These are phyloP conservation scores for Sebastiscus tertius DNA, from an alignment of 2,797 vertebrate genomes.

Conservation along the genomic window DNA sequence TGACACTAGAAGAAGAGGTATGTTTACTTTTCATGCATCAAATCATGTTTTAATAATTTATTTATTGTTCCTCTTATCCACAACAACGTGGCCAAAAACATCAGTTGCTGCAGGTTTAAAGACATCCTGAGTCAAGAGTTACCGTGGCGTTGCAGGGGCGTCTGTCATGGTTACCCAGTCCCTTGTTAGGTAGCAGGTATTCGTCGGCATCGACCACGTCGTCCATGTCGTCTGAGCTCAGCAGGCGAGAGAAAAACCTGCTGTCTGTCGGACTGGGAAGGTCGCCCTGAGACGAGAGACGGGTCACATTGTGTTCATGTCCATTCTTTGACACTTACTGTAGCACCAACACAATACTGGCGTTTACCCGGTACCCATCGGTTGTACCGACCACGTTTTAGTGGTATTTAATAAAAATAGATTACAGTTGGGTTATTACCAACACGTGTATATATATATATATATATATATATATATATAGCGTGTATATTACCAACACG, in stretches of 20 bases:
- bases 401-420: background rate
- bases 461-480: too few relatives aligned
- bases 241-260: constrained; percentile 88
- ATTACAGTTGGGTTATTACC: background rate
- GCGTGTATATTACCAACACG: too few relatives aligned
- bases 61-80: background rate
- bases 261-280: constrained; percentile 89
- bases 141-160: constrained; percentile 26
- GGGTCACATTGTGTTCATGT: background rate
- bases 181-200: constrained; percentile 89
- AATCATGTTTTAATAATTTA: too few relatives aligned
- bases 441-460: too few relatives aligned
- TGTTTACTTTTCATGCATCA: background rate
- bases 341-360: background rate
- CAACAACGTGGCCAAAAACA: background rate
- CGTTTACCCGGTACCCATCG: background rate
- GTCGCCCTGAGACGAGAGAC: constrained; percentile 82
- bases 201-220: constrained; percentile 90
- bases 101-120: background rate
- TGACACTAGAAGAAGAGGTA: background rate
- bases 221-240: constrained; percentile 90
- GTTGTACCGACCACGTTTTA: background rate
- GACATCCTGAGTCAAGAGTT: background rate
- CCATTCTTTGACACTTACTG: too few relatives aligned
- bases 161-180: constrained; percentile 72